Conservation (phyloP, 2,113 vertebrate species). For the Holacanthus passer region DNA sequence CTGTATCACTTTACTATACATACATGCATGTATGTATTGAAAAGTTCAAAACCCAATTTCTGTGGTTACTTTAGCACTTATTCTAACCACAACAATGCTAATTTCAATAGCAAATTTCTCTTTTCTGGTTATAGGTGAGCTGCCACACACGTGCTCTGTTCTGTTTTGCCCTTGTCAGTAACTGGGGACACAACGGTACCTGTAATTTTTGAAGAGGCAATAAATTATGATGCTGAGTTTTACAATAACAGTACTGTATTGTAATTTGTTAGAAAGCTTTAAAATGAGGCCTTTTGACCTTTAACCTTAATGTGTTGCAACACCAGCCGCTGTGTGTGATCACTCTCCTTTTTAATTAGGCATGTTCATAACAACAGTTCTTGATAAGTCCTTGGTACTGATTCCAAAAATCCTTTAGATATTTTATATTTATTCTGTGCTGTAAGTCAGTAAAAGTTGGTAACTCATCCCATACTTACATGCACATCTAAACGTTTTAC, state of each 20-base stretch:
- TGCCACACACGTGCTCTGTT: background rate
- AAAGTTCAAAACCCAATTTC: background rate
- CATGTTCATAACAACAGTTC: background rate
- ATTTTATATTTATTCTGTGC: background rate
- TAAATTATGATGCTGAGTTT: background rate
- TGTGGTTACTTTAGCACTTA: background rate
- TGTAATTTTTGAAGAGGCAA: background rate
- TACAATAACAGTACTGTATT: background rate
- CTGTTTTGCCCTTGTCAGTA: no score
- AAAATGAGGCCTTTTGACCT: background rate
- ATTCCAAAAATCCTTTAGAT: background rate
- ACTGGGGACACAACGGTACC: background rate
- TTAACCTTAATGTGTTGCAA: slow-evolving; percentile 1
- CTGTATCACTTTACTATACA: no score
- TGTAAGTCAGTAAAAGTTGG: slow-evolving; percentile 6
- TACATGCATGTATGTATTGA: background rate
- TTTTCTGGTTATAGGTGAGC: background rate
- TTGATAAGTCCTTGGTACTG: background rate
- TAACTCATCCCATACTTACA: background rate
- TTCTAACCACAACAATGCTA: background rate
- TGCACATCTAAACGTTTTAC: background rate
- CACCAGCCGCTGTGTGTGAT: background rate
- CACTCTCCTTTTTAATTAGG: background rate
- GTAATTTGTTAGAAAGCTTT: background rate
- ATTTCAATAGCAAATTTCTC: background rate